These are phyloP conservation scores for Pyrgus malvae DNA, from an alignment of 2,888 invertebrate species.

Conservation along the genomic window DNA sequence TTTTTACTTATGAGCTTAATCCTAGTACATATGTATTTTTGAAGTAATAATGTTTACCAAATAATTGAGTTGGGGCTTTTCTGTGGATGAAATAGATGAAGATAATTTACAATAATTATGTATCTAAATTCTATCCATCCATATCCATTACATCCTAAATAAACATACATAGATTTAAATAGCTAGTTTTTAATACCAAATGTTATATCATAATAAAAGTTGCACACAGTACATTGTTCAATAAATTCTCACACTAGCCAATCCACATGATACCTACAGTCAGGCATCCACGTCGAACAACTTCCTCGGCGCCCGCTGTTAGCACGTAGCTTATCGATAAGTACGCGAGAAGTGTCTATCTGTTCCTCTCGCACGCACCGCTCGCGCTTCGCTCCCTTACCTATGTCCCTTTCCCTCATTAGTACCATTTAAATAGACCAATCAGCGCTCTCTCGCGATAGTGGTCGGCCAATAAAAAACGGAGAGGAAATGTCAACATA, in stretches of 20 bases:
- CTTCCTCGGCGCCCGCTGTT: constrained; percentile 65
- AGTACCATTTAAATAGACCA: constrained; percentile 71
- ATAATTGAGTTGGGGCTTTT: too few relatives aligned
- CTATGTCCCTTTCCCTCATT: constrained; percentile 61
- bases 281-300: constrained; percentile 53
- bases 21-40: too few relatives aligned
- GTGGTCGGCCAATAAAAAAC: constrained; percentile 75
- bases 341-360: constrained; percentile 76
- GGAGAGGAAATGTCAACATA: constrained; percentile 74
- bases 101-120: too few relatives aligned
- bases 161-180: too few relatives aligned
- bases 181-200: not conserved
- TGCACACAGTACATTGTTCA: too few relatives aligned
- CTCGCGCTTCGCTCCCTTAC: constrained; percentile 42
- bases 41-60: too few relatives aligned
- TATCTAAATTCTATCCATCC: too few relatives aligned
- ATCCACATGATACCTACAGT: constrained; percentile 42
- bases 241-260: constrained; percentile 39
- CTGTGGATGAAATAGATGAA: too few relatives aligned
- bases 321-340: constrained; percentile 69
- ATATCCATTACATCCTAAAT: too few relatives aligned
- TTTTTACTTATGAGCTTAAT: too few relatives aligned
- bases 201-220: not conserved
- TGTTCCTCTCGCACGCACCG: constrained; percentile 56
- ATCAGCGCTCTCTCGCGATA: constrained; percentile 54